Base-by-base conservation (phyloP, 2,113 vertebrate species). In the Ptilonorhynchus violaceus region DNA sequence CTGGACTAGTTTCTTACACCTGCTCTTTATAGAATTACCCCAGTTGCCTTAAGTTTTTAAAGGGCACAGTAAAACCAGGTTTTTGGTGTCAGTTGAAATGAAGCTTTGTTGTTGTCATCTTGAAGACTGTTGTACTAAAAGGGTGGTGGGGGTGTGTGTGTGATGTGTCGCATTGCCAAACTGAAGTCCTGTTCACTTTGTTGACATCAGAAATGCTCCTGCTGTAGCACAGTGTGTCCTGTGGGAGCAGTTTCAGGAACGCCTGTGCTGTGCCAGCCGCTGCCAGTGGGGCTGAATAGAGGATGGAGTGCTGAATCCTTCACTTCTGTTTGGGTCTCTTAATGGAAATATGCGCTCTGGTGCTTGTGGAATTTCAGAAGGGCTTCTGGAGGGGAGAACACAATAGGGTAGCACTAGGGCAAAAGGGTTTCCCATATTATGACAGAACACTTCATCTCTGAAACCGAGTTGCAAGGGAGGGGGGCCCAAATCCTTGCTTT, bases 231-330 rank as follows among this genome's bases (percentile, higher is more conserved):
- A 14, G 46, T 0, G 0, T 33, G 76, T 60, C 68, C 55, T 33
- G 35, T 2, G 11, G 52, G 73, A 77, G 67, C 66, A 0, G 5
- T 72, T 78, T 60, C 0, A 7, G 63, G 67, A 46, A 13, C 1
- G 3, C 22, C 7, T 0, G 4, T 60, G n/a, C 70, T 35, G 49
- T 11, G 3, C 60, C 2, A 6, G n/a, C 66, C 0, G 0, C 68
- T 58, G 35, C 33, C 22, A 5, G 7, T 35, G 44, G 27, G 55
- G 41, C 42, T 74, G 56, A 30, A 13, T 3, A 35, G 73, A 52
- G 62, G 58, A 24, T 0, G 0, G 46, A 39, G 50, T 13, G 37
- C 56, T 53, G 41, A 86, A 42, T 59, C 64, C 68, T 92, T 86
- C 27, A 5, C 31, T 86, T 70, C n/a, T 73, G 28, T 5, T 46